Evolutionary conservation across 2,113 vertebrate genomes (phyloP), one percentile per base, ranked within the genome.

Genomic region (Tricholaema leucomelas): DNA sequence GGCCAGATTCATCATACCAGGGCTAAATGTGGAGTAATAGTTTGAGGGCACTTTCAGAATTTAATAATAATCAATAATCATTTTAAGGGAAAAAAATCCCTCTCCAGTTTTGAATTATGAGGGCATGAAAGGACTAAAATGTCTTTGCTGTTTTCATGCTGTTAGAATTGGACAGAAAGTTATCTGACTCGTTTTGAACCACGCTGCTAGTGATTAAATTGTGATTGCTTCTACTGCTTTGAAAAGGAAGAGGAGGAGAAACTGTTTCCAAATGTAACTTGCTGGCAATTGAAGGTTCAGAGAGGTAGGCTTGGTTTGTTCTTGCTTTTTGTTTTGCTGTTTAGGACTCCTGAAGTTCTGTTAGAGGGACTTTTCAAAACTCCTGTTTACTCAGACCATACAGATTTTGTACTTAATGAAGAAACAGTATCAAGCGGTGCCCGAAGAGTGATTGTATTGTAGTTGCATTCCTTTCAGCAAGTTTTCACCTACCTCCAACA

Each of bases 391-490:
- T 58, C 63, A 60, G 42, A 44, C 23, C 30, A 5, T 64, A 17
- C 10, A 64, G 64, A 48, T 81, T 55, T 10, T 52, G 3, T 31
- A n/a, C 52, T 76, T 59, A 55, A 65, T 23, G 46, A 73, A 71
- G 40, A 66, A 81, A 38, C 76, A 61, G 50, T 35, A 46, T 95
- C 67, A 83, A 60, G 65, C 42, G 46, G 54, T 25, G 50, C 30
- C 66, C 40, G 12, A 54, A 58, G 59, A 66, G 59, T 28, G 56
- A 73, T 77, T 76, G 28, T 20, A 13, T 20, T 73, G 0, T 0
- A 77, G 40, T 42, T 85, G 59, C 63, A 76, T 95, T 91, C 67
- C 56, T 89, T 89, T 91, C 75, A 91, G 59, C 64, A 74, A 46
- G 75, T 73, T 65, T 74, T 92, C 40, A 33, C 79, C 60, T 54